Evolutionary conservation across 2,113 vertebrate genomes (phyloP).

Genomic region (Pteronura brasiliensis): DNA sequence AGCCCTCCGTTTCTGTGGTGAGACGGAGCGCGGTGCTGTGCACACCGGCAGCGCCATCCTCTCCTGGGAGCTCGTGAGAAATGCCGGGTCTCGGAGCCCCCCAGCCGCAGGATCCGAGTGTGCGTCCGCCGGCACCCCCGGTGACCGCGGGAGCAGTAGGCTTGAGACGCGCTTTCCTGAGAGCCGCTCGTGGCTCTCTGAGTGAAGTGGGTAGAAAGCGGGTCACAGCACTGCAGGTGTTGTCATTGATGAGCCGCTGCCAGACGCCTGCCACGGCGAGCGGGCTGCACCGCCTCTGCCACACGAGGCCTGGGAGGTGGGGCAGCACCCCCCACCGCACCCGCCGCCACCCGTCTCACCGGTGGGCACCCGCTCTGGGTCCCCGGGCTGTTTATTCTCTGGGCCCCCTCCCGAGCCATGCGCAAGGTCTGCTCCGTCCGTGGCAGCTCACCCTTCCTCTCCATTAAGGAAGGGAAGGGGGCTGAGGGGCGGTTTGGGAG

Average conservation of each 20-base stretch:
- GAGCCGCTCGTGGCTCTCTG: not conserved
- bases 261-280: rapidly evolving
- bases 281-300: not conserved
- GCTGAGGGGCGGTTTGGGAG: not conserved
- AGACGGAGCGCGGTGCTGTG: not conserved
- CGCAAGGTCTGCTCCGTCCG: not conserved
- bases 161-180: not conserved
- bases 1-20: rapidly evolving
- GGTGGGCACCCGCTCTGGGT: rapidly evolving
- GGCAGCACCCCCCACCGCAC: too few relatives aligned
- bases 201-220: not conserved
- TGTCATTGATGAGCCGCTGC: not conserved
- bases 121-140: rapidly evolving
- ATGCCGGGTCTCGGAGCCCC: not conserved
- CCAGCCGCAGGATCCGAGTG: not conserved
- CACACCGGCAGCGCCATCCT: not conserved
- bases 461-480: not conserved
- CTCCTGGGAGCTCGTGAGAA: not conserved
- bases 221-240: not conserved
- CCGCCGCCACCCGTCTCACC: not conserved
- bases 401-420: not conserved
- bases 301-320: rapidly evolving
- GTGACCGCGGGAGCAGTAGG: rapidly evolving
- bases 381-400: not conserved
- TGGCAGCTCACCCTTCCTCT: not conserved